Evolutionary conservation across 1,140 invertebrate genomes (phyloP), one percentile per base, ranked within the genome.

Genomic region (Eurosta solidaginis): DNA sequence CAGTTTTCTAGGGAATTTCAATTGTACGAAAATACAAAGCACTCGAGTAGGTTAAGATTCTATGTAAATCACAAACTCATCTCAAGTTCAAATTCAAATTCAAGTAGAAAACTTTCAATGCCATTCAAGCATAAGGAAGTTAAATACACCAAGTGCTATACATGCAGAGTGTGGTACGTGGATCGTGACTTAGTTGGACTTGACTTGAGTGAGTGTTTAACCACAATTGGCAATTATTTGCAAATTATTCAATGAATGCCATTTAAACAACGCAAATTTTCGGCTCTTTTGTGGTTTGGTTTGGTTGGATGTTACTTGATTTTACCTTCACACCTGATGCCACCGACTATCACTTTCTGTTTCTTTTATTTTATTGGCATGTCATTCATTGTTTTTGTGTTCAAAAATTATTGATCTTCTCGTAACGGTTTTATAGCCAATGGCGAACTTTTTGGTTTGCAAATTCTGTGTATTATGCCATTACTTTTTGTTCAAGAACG

Each of bases 151-250:
- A 52, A 52, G 25, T 52, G 25, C 9, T 22, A 6, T n/a, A 25
- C 17, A 4, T 22, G 49, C 20, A 68, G 17, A 68, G 59, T 36
- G 33, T 29, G n/a, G n/a, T n/a, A n/a, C n/a, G 27, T 33, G 17
- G 12, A 9, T 68, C 59, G 29, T 68, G 59, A 68, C 59, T 36
- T 36, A 10, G 25, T 40, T 68, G 59, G 33, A 68, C 59, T 68
- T 68, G 59, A 40, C 59, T 68, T 40, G n/a, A 68, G 29, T 68
- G 59, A 68, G 59, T 20, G 1, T 68, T 68, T 68, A 40, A 3
- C 27, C 6, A 40, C 29, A 68, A 68, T 68, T 68, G 33, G 59
- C 59, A 68, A 68, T 68, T 68, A 68, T 68, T 68, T 40, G 59
- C 59, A 68, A 68, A 68, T 68, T 68, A 68, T 68, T 40, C 4